Percentiles rank a stretch among this genome's conserved stretches.
phyloP scores from a whole-genome alignment of 2,888 invertebrate species.

The Cryptocephalus primarius region DNA sequence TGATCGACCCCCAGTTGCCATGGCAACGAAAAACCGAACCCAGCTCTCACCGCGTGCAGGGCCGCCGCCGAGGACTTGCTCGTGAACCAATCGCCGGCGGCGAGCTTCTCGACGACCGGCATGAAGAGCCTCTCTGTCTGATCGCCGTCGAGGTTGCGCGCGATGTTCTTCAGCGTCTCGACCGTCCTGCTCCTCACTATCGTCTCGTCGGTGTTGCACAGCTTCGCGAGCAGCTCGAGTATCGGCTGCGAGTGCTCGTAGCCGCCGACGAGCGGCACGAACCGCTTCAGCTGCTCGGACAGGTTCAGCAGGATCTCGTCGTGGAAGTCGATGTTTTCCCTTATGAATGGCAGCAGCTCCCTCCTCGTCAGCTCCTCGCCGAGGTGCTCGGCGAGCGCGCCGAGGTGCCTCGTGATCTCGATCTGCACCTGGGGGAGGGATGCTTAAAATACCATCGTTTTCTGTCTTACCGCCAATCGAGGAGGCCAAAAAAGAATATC shows the following conservation, averaged over 20 bases:
- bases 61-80: slow-evolving; percentile 25
- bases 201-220: slow-evolving; percentile 28
- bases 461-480: no score
- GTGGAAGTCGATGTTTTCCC: slow-evolving; percentile 24
- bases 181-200: slow-evolving; percentile 26
- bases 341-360: slow-evolving; percentile 26
- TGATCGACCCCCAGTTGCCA: no score
- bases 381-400: slow-evolving; percentile 23
- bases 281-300: slow-evolving; percentile 26
- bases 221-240: slow-evolving; percentile 24
- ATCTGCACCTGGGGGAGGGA: slow-evolving; percentile 38
- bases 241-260: slow-evolving; percentile 22
- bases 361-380: slow-evolving; percentile 24
- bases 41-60: slow-evolving; percentile 20
- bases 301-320: slow-evolving; percentile 27
- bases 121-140: slow-evolving; percentile 21
- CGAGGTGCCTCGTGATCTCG: slow-evolving; percentile 22
- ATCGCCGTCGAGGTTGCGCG: slow-evolving; percentile 16
- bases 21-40: no score
- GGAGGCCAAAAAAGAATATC: no score
- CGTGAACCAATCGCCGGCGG: slow-evolving; percentile 25
- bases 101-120: slow-evolving; percentile 22
- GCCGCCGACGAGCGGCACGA: slow-evolving; percentile 29
- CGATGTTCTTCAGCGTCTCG: slow-evolving; percentile 22
- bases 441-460: no score